Conservation (phyloP, 2,113 vertebrate genomes). For the Cromileptes altivelis region DNA sequence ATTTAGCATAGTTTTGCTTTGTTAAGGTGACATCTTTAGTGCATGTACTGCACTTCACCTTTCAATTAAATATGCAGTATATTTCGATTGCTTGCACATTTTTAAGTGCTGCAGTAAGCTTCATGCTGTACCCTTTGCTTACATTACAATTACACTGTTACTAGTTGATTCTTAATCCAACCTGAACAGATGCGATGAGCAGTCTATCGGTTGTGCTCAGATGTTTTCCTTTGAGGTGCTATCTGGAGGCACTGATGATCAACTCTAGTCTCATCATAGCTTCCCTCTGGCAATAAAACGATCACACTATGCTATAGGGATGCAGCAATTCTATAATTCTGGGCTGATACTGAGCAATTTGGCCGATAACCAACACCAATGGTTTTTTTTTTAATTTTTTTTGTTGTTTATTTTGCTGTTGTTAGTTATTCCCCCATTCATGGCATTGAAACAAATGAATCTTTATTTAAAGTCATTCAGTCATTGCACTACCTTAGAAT, state of each 20-base stretch:
- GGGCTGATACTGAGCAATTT: too few species aligned
- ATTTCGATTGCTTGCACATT: not conserved
- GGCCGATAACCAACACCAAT: too few species aligned
- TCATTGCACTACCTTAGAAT: too few species aligned
- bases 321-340: too few species aligned
- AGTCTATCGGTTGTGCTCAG: not conserved
- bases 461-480: too few species aligned
- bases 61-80: not conserved
- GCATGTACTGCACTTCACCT: not conserved
- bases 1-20: not conserved
- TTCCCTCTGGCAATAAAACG: not conserved
- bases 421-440: too few species aligned
- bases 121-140: not conserved
- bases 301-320: not conserved
- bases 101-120: not conserved
- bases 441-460: too few species aligned
- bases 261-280: not conserved
- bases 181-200: not conserved
- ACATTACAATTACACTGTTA: not conserved
- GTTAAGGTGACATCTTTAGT: not conserved
- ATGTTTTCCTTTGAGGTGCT: slow-evolving; percentile 1
- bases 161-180: not conserved
- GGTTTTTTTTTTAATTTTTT: too few species aligned
- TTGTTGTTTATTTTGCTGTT: too few species aligned
- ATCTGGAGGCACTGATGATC: not conserved